phyloP scores from a whole-genome alignment of 2,113 vertebrate genomes.

The Elaphurus davidianus region DNA sequence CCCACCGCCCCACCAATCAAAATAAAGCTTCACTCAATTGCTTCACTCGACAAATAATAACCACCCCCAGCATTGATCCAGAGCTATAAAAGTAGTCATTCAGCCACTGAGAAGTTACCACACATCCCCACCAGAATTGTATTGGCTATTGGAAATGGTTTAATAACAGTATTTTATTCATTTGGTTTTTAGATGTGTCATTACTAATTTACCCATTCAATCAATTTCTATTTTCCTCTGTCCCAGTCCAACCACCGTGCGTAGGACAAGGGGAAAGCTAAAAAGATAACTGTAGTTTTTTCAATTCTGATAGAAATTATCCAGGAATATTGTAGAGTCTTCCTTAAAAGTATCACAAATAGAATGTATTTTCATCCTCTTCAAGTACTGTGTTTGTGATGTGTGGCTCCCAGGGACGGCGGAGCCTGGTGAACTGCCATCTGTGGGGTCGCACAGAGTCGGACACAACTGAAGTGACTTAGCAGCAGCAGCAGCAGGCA shows the following conservation, averaged over 20 bases:
- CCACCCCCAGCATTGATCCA: background rate
- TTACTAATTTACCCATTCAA: background rate
- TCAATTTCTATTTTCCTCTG: background rate
- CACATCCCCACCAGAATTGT: background rate
- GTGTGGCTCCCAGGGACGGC: background rate
- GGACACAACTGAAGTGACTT: too few relatives aligned
- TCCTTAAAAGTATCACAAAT: background rate
- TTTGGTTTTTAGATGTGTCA: slow-evolving; percentile 14
- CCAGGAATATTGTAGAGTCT: background rate
- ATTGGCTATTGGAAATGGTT: background rate
- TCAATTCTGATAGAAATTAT: background rate
- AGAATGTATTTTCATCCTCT: background rate
- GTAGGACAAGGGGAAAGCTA: background rate
- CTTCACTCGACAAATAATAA: background rate
- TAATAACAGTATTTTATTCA: background rate
- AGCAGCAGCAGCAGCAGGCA: background rate
- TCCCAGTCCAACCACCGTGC: background rate
- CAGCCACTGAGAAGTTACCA: background rate
- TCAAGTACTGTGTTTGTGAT: background rate
- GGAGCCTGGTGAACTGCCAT: background rate
- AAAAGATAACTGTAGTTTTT: background rate
- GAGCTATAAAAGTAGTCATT: background rate
- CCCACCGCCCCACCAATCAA: background rate
- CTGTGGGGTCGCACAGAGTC: background rate
- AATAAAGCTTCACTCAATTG: background rate